phyloP scores from a whole-genome alignment of 2,797 vertebrate genomes.

The Lacerta agilis region DNA sequence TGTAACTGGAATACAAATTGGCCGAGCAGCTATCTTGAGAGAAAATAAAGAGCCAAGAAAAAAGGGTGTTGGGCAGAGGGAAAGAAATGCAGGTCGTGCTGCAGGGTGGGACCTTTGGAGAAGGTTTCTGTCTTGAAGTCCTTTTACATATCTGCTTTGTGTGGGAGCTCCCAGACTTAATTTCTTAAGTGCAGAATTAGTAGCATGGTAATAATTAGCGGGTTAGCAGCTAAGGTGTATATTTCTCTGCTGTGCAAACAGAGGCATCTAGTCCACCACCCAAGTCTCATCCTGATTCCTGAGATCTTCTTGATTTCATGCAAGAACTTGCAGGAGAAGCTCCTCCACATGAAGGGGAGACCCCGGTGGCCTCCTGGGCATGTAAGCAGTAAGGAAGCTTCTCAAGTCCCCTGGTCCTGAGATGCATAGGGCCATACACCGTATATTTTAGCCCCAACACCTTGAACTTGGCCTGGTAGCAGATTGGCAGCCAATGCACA shows the following conservation, averaged over 20 bases:
- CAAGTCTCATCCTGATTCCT: background rate
- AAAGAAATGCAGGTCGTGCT: background rate
- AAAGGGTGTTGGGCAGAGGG: background rate
- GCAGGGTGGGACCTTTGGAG: background rate
- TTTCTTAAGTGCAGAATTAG: background rate
- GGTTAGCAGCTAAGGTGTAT: background rate
- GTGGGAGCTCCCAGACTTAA: background rate
- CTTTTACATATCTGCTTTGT: background rate
- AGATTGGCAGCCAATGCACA: too few species aligned
- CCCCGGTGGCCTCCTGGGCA: too few species aligned
- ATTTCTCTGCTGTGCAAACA: background rate
- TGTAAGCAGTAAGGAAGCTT: too few species aligned
- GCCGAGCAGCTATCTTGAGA: too few species aligned
- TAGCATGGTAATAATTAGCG: background rate
- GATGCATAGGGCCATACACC: too few species aligned
- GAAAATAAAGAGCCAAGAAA: background rate
- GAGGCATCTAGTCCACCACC: background rate
- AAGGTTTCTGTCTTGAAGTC: background rate
- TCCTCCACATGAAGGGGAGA: too few species aligned
- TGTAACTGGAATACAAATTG: too few species aligned
- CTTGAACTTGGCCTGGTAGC: too few species aligned
- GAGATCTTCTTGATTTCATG: background rate
- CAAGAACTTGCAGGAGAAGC: too few species aligned
- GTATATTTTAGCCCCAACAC: too few species aligned
- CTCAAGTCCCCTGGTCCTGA: too few species aligned